Percentiles rank a stretch among this genome's conserved stretches.
These are phyloP conservation scores for Orcinus orca DNA, from an alignment of 2,113 vertebrate genomes.

Conservation along the genomic window DNA sequence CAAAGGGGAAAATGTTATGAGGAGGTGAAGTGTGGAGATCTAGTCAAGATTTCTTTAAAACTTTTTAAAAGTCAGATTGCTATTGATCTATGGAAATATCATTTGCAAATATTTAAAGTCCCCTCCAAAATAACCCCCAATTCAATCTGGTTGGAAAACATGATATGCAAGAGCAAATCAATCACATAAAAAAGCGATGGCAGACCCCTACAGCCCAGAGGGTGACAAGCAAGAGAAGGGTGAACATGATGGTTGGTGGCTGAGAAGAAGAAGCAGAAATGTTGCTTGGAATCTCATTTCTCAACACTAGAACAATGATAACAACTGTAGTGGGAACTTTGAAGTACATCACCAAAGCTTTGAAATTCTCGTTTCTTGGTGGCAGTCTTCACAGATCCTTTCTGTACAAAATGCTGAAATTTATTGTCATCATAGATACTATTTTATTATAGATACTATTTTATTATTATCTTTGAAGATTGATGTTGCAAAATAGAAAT, in stretches of 20 bases:
- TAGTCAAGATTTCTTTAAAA: conserved; percentile 47
- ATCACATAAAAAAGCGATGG: background rate
- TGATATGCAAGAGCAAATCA: background rate
- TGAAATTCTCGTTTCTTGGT: background rate
- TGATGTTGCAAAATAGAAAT: background rate
- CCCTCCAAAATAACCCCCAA: conserved; percentile 64
- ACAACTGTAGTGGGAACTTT: background rate
- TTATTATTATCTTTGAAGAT: background rate
- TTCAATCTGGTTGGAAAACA: conserved; percentile 29
- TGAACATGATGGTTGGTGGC: background rate
- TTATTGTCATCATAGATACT: background rate
- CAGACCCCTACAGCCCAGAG: background rate
- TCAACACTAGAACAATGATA: background rate
- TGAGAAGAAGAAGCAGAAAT: background rate
- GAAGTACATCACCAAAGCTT: background rate
- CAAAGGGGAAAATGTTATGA: conserved; percentile 67
- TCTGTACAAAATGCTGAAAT: background rate
- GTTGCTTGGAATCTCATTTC: background rate
- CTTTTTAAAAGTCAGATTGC: conserved; percentile 51
- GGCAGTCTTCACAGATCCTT: background rate
- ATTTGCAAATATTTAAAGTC: conserved; percentile 68
- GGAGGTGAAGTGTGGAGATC: conserved; percentile 53
- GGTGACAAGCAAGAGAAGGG: background rate
- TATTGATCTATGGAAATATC: conserved; percentile 69
- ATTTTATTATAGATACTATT: background rate